Conservation (phyloP, 2,797 vertebrate genomes). For the Antrozous pallidus region DNA sequence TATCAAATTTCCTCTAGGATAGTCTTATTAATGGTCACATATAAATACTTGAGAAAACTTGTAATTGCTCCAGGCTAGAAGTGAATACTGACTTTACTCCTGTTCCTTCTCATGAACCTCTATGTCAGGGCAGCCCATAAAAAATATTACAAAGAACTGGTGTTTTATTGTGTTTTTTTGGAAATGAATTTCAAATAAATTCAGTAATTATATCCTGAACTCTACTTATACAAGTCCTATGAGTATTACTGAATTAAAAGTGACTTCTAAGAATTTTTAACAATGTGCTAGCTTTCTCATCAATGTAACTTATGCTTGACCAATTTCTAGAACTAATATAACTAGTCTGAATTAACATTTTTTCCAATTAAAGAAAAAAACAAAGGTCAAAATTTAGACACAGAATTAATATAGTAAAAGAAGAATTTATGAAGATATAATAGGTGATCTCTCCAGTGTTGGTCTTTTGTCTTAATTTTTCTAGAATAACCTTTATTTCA, state of each 20-base stretch:
- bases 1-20: neutral
- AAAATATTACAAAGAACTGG: neutral
- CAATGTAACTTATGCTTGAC: slow-evolving; percentile 21
- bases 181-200: slow-evolving; percentile 61
- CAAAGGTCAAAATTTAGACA: slow-evolving; percentile 11
- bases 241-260: slow-evolving; percentile 41
- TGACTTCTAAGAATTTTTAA: slow-evolving; percentile 65
- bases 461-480: neutral
- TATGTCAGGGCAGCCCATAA: neutral
- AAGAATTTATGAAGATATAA: neutral
- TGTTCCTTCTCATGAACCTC: neutral
- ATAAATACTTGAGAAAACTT: slow-evolving; percentile 54
- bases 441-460: neutral
- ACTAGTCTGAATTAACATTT: neutral
- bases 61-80: slow-evolving; percentile 30
- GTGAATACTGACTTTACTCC: neutral
- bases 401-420: neutral
- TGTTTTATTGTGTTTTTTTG: slow-evolving; percentile 51
- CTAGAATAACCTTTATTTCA: neutral
- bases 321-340: slow-evolving; percentile 21
- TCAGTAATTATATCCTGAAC: slow-evolving; percentile 47
- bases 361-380: neutral
- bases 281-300: slow-evolving; percentile 49
- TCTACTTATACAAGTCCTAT: slow-evolving; percentile 28
- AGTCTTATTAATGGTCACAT: slow-evolving; percentile 28